A percentile compares a stretch with the other conserved stretches of the same genome.
Evolutionary conservation across 2,888 invertebrate species (phyloP).

Genomic region (Heterodera filipjevi): DNA sequence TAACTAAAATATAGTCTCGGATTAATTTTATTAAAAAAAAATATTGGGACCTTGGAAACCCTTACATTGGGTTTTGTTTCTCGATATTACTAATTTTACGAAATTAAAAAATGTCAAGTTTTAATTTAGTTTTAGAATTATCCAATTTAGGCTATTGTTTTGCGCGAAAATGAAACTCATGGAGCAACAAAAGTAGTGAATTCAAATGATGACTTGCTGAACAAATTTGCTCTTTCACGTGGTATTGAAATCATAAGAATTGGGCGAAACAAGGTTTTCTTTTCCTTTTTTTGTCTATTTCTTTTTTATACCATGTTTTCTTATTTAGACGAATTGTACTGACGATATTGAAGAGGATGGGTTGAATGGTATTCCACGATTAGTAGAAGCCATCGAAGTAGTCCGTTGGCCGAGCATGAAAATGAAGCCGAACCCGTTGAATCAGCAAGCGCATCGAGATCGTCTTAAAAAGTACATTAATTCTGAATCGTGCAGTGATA

Average conservation of each 20-base stretch:
- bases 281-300: not conserved
- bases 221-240: constrained; percentile 2
- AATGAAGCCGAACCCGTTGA: constrained; percentile 76
- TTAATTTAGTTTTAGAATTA: not conserved
- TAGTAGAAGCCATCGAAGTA: constrained; percentile 40
- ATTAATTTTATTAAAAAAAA: too few relatives aligned
- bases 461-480: constrained; percentile 28
- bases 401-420: constrained; percentile 72
- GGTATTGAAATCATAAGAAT: constrained; percentile 22
- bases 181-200: not conserved
- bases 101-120: not conserved
- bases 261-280: not conserved
- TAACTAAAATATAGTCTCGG: too few relatives aligned
- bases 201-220: not conserved
- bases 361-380: constrained; percentile 37
- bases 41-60: too few relatives aligned
- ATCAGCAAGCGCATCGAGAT: constrained; percentile 2
- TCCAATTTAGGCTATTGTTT: constrained; percentile 16
- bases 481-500: not conserved
- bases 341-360: constrained; percentile 33
- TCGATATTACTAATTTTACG: not conserved
- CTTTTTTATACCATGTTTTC: not conserved
- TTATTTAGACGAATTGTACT: not conserved
- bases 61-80: not conserved
- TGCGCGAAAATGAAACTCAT: not conserved